phyloP scores from a whole-genome alignment of 2,113 vertebrate genomes.

The Tamias sibiricus region DNA sequence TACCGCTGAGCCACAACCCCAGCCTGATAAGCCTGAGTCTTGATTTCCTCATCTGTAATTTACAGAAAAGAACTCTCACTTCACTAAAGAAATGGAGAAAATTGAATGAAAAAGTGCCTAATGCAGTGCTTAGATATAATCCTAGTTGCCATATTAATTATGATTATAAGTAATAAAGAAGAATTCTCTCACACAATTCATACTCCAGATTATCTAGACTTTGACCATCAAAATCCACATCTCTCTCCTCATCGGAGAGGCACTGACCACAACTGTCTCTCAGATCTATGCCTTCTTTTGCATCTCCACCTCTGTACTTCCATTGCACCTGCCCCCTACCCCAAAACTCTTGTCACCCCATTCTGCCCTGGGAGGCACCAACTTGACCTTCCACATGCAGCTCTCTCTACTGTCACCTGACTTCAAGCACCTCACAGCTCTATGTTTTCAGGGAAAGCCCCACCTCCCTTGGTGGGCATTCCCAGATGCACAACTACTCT shows the following conservation, averaged over 20 bases:
- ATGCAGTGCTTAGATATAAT: background rate
- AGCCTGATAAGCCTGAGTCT: background rate
- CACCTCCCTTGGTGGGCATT: background rate
- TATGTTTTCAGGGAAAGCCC: background rate
- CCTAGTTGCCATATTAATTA: background rate
- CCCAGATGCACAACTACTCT: rapidly evolving
- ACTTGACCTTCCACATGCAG: background rate
- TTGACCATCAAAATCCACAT: background rate
- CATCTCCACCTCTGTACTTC: background rate
- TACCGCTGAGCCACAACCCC: too few relatives aligned
- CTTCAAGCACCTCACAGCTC: background rate
- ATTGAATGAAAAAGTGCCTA: background rate
- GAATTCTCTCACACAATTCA: background rate
- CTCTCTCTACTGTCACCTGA: background rate
- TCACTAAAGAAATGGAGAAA: background rate
- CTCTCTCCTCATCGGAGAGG: background rate
- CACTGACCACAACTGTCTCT: background rate
- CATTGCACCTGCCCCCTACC: background rate
- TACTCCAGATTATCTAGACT: background rate
- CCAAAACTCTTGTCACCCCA: background rate
- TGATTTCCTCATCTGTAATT: background rate
- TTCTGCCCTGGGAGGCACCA: background rate
- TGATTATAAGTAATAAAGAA: background rate
- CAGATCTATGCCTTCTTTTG: background rate
- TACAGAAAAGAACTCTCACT: background rate